These are phyloP conservation scores for Melanostoma scalare DNA, from an alignment of 2,888 invertebrate species.

Conservation along the genomic window DNA sequence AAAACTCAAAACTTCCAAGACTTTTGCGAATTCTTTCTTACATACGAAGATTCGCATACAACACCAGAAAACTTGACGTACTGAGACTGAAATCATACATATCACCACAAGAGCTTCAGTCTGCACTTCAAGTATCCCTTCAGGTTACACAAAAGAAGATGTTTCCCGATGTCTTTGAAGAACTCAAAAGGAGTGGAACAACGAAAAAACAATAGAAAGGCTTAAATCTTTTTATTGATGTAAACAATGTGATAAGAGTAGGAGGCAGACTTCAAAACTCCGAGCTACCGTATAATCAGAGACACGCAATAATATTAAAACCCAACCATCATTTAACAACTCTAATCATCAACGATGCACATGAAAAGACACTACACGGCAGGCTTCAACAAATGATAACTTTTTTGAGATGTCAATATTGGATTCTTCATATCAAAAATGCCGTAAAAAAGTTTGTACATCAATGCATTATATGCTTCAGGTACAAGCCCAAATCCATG, in stretches of 20 bases:
- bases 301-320: constrained; percentile 2
- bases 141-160: background rate
- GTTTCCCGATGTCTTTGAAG: constrained; percentile 11
- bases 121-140: background rate
- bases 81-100: background rate
- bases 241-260: background rate
- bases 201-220: background rate
- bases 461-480: constrained; percentile 58
- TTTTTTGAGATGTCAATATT: constrained; percentile 7
- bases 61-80: background rate
- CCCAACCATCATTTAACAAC: constrained; percentile 6
- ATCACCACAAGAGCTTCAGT: background rate
- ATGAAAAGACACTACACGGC: constrained; percentile 19
- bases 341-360: constrained; percentile 10
- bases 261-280: background rate
- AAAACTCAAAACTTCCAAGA: background rate
- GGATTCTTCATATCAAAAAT: constrained; percentile 1
- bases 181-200: background rate
- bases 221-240: background rate
- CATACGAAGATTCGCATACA: background rate
- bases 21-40: background rate
- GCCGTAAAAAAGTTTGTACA: constrained; percentile 21
- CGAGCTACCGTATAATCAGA: background rate
- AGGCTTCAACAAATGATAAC: constrained; percentile 1
- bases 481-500: constrained; percentile 6